Conservation (phyloP, 2,797 vertebrate genomes). For the Diceros bicornis region DNA sequence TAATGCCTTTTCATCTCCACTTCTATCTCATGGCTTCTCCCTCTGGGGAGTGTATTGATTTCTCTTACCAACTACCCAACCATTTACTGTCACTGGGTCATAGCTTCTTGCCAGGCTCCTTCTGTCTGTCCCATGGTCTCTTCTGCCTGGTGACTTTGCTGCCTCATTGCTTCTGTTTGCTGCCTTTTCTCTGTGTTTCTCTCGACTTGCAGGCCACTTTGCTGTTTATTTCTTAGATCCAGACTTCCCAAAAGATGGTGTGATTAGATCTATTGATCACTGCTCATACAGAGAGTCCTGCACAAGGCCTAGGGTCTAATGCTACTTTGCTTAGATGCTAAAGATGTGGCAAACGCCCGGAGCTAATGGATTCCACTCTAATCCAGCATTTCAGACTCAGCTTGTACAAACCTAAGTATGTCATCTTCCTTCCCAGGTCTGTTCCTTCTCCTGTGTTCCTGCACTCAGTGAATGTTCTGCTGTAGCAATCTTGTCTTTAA, state of each 20-base stretch:
- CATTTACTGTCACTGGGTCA: not conserved
- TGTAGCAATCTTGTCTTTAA: not conserved
- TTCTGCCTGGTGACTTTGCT: not conserved
- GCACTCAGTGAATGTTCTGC: not conserved
- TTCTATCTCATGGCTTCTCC: conserved; percentile 9
- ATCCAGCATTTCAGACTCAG: conserved; percentile 1
- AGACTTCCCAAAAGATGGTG: not conserved
- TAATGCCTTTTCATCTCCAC: not conserved
- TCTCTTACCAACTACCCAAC: not conserved
- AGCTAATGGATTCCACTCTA: not conserved
- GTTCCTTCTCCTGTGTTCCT: not conserved
- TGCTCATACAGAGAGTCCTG: not conserved
- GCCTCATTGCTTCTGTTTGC: not conserved
- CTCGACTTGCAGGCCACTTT: not conserved
- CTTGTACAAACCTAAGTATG: not conserved
- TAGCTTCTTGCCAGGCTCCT: not conserved
- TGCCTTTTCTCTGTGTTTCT: not conserved
- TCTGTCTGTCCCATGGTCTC: not conserved
- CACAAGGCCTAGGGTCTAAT: not conserved
- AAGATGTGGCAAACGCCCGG: not conserved
- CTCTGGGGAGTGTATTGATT: not conserved
- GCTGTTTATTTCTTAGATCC: not conserved
- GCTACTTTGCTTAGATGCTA: not conserved
- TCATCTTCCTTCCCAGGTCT: not conserved
- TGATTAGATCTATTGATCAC: conserved; percentile 3